Percentiles rank a stretch among this genome's conserved stretches.
Evolutionary conservation across 2,888 invertebrate genomes (phyloP).

Genomic region (Noctuana brunneofusca): DNA sequence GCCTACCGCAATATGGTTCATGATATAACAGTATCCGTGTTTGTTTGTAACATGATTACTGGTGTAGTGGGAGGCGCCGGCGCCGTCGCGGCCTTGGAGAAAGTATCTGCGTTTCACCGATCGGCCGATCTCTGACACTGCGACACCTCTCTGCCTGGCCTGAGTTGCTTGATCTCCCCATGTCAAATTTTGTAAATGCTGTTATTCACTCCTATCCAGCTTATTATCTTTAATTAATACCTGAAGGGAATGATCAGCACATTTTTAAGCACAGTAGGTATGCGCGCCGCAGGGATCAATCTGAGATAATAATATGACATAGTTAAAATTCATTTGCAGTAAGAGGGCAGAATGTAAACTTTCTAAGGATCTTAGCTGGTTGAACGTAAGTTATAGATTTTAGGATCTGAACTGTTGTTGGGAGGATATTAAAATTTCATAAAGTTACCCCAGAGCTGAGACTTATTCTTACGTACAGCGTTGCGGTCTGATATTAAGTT

Average conservation of each 20-base stretch:
- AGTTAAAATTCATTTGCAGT: slow-evolving; percentile 16
- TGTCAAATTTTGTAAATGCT: not conserved
- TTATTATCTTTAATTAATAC: no score
- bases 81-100: slow-evolving; percentile 73
- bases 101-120: slow-evolving; percentile 70
- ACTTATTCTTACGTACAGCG: slow-evolving; percentile 63
- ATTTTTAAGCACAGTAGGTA: no score
- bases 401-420: slow-evolving; percentile 51
- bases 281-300: no score
- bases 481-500: slow-evolving; percentile 64
- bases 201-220: not conserved
- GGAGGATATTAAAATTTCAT: slow-evolving; percentile 69
- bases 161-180: slow-evolving; percentile 30
- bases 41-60: slow-evolving; percentile 46
- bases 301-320: no score
- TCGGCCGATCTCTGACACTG: slow-evolving; percentile 32
- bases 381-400: slow-evolving; percentile 35
- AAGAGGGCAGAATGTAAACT: no score
- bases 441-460: slow-evolving; percentile 60
- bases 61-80: slow-evolving; percentile 46
- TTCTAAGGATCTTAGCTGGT: slow-evolving; percentile 16
- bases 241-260: no score
- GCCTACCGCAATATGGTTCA: slow-evolving; percentile 50
- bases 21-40: slow-evolving; percentile 68
- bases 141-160: not conserved